These are phyloP conservation scores for Leiothrix lutea DNA, from an alignment of 2,113 vertebrate genomes.

Conservation along the genomic window DNA sequence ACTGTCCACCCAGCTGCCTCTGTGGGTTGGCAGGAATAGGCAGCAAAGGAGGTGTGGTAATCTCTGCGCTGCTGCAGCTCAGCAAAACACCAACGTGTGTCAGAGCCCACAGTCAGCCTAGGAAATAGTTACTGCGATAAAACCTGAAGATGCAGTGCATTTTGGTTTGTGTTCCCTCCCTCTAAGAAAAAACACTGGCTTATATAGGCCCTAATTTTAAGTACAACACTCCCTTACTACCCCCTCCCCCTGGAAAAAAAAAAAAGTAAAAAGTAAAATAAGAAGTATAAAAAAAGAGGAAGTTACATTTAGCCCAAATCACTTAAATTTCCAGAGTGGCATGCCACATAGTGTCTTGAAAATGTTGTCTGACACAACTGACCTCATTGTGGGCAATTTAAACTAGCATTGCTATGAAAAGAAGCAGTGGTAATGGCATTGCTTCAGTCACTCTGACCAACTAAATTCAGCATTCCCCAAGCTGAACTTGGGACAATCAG, in stretches of 20 bases:
- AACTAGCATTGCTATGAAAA: neutral
- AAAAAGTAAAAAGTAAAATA: neutral
- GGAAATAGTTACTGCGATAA: neutral
- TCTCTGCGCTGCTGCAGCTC: neutral
- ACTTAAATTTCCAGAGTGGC: neutral
- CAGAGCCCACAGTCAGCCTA: neutral
- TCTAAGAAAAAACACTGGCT: neutral
- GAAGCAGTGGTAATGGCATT: neutral
- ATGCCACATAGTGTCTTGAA: neutral
- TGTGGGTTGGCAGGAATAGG: neutral
- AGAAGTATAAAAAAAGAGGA: neutral
- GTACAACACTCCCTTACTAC: neutral
- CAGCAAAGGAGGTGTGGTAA: neutral
- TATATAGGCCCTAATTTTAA: neutral
- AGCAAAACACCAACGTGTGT: fast-evolving
- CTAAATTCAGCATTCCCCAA: neutral
- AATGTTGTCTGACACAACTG: neutral
- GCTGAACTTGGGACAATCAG: neutral
- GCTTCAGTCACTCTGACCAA: neutral
- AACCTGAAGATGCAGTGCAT: neutral
- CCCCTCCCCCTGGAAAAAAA: fast-evolving
- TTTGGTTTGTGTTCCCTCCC: neutral
- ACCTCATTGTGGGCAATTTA: fast-evolving
- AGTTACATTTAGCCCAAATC: neutral
- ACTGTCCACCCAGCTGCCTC: neutral